Conservation (phyloP, 2,888 invertebrate genomes). For the Acrobasis consociella region DNA sequence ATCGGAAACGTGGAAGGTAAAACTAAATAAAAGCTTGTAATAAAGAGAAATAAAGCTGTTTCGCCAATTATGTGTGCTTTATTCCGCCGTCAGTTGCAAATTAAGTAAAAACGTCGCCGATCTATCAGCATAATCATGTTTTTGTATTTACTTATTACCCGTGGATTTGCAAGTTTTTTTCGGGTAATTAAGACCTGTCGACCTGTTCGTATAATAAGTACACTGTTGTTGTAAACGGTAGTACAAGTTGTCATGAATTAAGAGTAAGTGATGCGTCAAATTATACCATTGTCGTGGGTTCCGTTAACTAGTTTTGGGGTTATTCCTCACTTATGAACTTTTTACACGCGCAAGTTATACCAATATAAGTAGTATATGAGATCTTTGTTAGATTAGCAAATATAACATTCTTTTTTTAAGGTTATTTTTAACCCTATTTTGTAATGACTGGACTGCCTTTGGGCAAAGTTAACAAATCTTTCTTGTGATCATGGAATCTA, state of each 20-base stretch:
- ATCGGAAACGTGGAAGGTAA: too few species aligned
- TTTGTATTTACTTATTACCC: constrained; percentile 15
- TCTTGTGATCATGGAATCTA: too few species aligned
- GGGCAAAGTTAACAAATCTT: too few species aligned
- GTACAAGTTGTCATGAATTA: not conserved
- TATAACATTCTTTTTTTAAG: too few species aligned
- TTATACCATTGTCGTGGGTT: constrained; percentile 11
- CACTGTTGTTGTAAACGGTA: constrained; percentile 19
- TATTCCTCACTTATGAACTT: not conserved
- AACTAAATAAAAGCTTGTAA: too few species aligned
- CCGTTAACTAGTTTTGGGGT: constrained; percentile 12
- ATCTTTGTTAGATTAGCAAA: too few species aligned
- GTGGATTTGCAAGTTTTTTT: constrained; percentile 11
- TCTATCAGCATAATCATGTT: constrained; percentile 19
- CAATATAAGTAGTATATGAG: too few species aligned
- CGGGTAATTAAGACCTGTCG: constrained; percentile 8
- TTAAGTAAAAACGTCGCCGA: not conserved
- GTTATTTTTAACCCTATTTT: too few species aligned
- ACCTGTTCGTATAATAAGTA: constrained; percentile 11
- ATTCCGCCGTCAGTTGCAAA: too few species aligned
- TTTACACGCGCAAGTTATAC: constrained; percentile 2
- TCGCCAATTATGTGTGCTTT: too few species aligned
- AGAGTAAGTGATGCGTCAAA: constrained; percentile 6
- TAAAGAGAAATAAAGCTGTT: too few species aligned
- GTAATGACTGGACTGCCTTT: too few species aligned